Evolutionary conservation across 2,113 vertebrate genomes (phyloP).

Genomic region (Phasianus colchicus): DNA sequence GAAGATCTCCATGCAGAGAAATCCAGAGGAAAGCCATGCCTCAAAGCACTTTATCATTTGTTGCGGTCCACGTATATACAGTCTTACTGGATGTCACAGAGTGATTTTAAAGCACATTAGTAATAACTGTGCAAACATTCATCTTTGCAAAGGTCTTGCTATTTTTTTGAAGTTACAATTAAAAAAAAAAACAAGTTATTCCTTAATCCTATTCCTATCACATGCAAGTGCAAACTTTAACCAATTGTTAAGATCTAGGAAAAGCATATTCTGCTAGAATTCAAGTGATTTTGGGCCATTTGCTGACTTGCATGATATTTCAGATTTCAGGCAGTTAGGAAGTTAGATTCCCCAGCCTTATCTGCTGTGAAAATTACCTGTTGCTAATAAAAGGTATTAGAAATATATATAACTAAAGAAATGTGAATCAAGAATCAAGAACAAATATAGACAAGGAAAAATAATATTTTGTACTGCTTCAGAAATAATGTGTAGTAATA

Average conservation of each 20-base stretch:
- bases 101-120: neutral
- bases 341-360: neutral
- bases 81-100: neutral
- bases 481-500: neutral
- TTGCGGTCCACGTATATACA: neutral
- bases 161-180: neutral
- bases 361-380: neutral
- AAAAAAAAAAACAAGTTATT: neutral
- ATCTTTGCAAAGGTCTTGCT: neutral
- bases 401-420: neutral
- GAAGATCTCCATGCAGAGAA: neutral
- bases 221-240: neutral
- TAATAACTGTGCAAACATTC: neutral
- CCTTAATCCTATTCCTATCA: neutral
- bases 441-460: neutral
- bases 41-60: neutral
- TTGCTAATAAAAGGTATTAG: neutral
- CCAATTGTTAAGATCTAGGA: neutral
- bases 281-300: neutral
- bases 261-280: neutral
- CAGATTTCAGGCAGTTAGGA: neutral
- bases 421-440: neutral
- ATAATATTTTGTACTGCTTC: neutral
- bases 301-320: neutral
- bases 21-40: neutral